Base-by-base conservation (phyloP, 2,888 invertebrate species). In the Mongoloraphidia duomilia region DNA sequence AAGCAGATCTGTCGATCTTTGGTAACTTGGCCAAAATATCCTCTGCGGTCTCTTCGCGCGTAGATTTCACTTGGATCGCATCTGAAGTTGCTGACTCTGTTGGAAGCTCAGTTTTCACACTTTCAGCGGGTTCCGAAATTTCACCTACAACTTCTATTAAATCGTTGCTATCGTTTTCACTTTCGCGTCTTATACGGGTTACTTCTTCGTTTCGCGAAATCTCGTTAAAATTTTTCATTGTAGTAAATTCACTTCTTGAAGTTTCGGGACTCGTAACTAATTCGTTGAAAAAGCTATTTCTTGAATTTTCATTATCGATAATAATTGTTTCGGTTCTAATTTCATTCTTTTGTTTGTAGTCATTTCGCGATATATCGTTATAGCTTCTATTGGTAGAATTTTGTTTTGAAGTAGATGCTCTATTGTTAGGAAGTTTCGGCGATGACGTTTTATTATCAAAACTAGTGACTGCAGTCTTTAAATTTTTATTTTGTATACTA, bases 11-110 rank as follows among this genome's bases (percentile, higher is more conserved):
- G 63, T 83, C 77, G 47, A 85, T 63, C 1, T 82, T 80, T 43
- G 84, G 84, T 58, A 85, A 69, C 59, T 74, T 71, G 26, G 77
- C 71, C 57, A 81, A 67, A 50, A 82, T 80, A 53, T 77, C 77
- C 56, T 77, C 76, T 14, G 76, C 71, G 11, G 73, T 71, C 53
- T 74, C 57, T 38, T 69, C 65, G 42, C 58, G 58, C 9, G 58
- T 59, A 36, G 50, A 53, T 53, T 26, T 26, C 26, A 26, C 26
- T 26, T 6, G 26, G 6, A 26, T 26, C 46, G 52, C 33, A 11
- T 45, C 50, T 42, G n/a, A 41, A 50, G 37, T 46, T 52, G 47
- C 47, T 53, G 55, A 35, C 49, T 56, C 48, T 57, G 56, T 49
- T 52, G 51, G 42, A 50, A 49, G 51, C 46, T 45, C 56, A 13